Conservation (phyloP, 2,888 invertebrate genomes). For the Ischnus inquisitorius region DNA sequence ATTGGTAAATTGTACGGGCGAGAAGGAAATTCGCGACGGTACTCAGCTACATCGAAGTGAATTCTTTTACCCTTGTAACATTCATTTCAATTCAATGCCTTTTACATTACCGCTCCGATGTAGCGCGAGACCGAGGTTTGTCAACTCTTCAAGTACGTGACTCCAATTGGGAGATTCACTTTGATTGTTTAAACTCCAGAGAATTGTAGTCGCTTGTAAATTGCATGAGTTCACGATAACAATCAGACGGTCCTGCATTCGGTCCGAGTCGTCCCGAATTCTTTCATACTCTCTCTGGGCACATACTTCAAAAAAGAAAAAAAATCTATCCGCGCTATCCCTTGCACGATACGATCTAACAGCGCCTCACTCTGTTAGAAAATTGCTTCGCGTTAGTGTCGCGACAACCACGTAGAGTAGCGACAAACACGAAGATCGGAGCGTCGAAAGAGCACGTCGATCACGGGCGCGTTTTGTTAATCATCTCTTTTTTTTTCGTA, state of each 20-base stretch:
- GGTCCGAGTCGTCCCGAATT: background rate
- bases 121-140: background rate
- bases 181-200: background rate
- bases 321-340: constrained; percentile 1
- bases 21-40: constrained; percentile 31
- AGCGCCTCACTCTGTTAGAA: background rate
- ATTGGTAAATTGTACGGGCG: background rate
- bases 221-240: background rate
- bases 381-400: background rate
- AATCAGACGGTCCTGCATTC: background rate
- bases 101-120: background rate
- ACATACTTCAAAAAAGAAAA: background rate
- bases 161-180: background rate
- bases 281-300: background rate
- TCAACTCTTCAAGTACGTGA: background rate
- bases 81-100: background rate
- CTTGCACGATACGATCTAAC: background rate
- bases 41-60: constrained; percentile 12
- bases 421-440: background rate
- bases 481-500: background rate
- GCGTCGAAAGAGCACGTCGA: constrained; percentile 3
- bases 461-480: background rate
- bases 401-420: background rate
- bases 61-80: background rate
- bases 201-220: background rate